Evolutionary conservation across 2,113 vertebrate genomes (phyloP).

Genomic region (Amblyopsis rosae): DNA sequence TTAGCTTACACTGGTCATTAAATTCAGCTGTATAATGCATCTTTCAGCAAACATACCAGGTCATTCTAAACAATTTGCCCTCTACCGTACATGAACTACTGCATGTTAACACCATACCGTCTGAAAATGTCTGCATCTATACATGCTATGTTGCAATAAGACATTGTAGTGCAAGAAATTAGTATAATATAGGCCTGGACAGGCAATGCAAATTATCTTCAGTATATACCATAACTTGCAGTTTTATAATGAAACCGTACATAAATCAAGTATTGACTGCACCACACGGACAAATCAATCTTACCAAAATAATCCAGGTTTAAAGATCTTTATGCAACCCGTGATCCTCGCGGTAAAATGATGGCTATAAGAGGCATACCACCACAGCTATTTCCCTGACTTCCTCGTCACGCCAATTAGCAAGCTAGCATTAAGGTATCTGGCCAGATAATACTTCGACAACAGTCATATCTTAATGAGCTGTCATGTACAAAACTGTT

Average conservation of each 20-base stretch:
- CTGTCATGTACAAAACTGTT: background rate
- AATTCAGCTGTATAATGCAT: too few relatives aligned
- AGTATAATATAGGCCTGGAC: background rate
- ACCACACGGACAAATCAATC: background rate
- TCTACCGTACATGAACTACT: too few relatives aligned
- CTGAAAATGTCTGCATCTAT: background rate
- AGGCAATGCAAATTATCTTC: conserved; percentile 9
- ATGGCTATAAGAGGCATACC: conserved; percentile 49
- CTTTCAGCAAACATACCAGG: too few relatives aligned
- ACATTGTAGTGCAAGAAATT: background rate
- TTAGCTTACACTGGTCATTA: too few relatives aligned
- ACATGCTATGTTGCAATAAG: background rate
- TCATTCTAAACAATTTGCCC: background rate
- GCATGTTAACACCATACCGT: too few relatives aligned
- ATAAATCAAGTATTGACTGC: background rate
- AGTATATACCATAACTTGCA: conserved; percentile 5
- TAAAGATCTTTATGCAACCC: conserved; percentile 1
- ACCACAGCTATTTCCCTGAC: conserved; percentile 54
- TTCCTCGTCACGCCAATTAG: conserved; percentile 75
- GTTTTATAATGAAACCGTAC: background rate
- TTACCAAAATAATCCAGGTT: background rate
- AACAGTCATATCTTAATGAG: conserved; percentile 19
- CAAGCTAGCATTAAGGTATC: conserved; percentile 63
- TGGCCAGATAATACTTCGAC: conserved; percentile 44
- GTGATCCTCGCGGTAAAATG: conserved; percentile 11